Evolutionary conservation across 2,113 vertebrate genomes (phyloP).

Genomic region (Ceyx melanurus): DNA sequence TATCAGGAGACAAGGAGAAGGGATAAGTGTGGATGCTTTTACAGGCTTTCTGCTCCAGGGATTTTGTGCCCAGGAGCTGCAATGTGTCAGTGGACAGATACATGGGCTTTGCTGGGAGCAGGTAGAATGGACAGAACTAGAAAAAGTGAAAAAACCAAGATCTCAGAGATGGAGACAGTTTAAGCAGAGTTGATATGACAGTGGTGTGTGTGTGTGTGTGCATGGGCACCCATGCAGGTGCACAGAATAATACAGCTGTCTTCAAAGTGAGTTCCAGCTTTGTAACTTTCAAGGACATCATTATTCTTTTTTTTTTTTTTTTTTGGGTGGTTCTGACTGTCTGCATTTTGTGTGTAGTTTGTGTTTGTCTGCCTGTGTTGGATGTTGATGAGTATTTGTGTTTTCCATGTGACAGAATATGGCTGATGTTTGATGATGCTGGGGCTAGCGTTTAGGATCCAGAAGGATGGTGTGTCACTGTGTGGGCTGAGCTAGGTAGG

Average conservation of each 20-base stretch:
- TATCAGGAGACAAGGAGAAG: neutral
- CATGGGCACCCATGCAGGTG: accelerated
- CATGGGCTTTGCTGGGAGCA: neutral
- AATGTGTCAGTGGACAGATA: neutral
- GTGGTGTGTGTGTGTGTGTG: neutral
- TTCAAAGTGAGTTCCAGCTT: neutral
- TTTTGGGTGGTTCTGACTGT: neutral
- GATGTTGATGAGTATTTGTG: slow-evolving; percentile 50
- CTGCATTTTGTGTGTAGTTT: neutral
- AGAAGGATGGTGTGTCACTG: slow-evolving; percentile 18
- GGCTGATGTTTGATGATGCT: slow-evolving; percentile 30
- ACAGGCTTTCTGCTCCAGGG: neutral
- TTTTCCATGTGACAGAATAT: slow-evolving; percentile 38
- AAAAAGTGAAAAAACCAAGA: neutral
- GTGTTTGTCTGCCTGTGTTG: slow-evolving; percentile 19
- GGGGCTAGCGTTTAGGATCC: slow-evolving; percentile 18
- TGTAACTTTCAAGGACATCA: neutral
- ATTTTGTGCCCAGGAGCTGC: neutral
- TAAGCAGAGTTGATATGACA: neutral
- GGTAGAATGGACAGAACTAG: neutral
- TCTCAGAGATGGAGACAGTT: neutral
- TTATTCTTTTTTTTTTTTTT: neutral
- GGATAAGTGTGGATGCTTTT: neutral
- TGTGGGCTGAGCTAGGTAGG: slow-evolving; percentile 45
- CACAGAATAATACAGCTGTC: neutral